These are phyloP conservation scores for Peromyscus eremicus DNA, from an alignment of 2,797 vertebrate species.

Conservation along the genomic window DNA sequence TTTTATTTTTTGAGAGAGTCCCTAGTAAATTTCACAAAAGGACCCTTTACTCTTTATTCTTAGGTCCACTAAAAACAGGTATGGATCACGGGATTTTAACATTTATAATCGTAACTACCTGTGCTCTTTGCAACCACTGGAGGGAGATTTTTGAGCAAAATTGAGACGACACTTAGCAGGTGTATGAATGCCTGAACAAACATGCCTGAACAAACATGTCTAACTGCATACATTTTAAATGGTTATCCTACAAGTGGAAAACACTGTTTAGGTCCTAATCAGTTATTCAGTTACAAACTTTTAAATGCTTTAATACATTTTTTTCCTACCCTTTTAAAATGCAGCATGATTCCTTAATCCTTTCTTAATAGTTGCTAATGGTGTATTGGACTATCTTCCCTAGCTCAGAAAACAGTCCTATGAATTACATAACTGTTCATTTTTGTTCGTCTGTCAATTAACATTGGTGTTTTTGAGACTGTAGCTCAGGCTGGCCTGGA, in stretches of 20 bases:
- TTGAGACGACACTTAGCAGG: neutral
- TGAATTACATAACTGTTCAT: neutral
- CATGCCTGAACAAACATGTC: neutral
- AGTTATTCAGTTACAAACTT: neutral
- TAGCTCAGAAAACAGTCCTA: neutral
- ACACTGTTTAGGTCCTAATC: neutral
- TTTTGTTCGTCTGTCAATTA: neutral
- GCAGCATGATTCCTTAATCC: neutral
- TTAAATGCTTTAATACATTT: neutral
- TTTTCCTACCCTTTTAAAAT: neutral
- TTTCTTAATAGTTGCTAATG: neutral
- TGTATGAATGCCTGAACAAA: neutral
- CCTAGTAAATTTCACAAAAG: neutral
- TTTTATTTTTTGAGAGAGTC: neutral
- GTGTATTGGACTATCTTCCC: neutral
- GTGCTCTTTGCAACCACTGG: constrained; percentile 9
- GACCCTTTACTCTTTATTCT: neutral
- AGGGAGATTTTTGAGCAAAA: neutral
- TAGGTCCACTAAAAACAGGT: neutral
- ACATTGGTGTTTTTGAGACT: neutral
- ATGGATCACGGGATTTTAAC: neutral
- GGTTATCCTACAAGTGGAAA: neutral
- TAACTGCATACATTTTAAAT: neutral
- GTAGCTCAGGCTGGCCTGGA: neutral
- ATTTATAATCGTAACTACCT: neutral